Evolutionary conservation across 2,797 vertebrate genomes (phyloP), one percentile per base, ranked within the genome.

Genomic region (Cynodonichthys magdalenae): DNA sequence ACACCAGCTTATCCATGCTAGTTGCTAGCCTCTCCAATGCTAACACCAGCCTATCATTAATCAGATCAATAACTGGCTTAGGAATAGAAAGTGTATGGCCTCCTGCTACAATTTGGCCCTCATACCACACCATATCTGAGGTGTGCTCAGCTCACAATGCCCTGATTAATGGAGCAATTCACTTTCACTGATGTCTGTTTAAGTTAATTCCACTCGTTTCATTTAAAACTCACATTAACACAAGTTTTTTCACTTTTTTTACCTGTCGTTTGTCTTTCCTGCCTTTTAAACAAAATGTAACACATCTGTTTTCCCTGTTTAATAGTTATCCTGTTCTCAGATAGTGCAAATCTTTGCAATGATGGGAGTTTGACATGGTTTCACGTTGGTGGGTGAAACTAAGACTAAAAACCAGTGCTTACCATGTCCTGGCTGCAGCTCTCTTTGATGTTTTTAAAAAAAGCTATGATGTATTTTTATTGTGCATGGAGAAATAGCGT

Each of bases 311-410:
- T 36, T 36, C 8, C 0, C 7, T 36, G 10, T 36, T 7, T 10
- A 9, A 9, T 36, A 9, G 6, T 9, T 36, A 7, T 9, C 34
- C 34, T 11, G 34, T 36, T 36, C 34, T 11, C 10, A 36, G 8
- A 11, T 11, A 1, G 34, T 10, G 2, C 34, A 97, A 84, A 93
- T 97, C 74, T 96, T 86, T 49, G 95, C 97, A 87, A 97, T 97
- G 95, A 97, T 97, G 95, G 94, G 95, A 29, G 96, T 97, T 29
- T 93, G 95, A 15, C 96, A 97, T 2, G 95, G 96, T 58, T 97
- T 97, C 81, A 98, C 97, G 96, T 84, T 97, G 61, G 96, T 98
- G 57, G 96, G 96, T 14, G 95, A 97, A 62, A 95, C 96, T 95
- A 58, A 95, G 95, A 54, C 96, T 95, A 17, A 97, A 97, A 86